Percentiles rank a stretch among this genome's conserved stretches.
phyloP scores from a whole-genome alignment of 2,113 vertebrate genomes.

The Callorhinus ursinus region DNA sequence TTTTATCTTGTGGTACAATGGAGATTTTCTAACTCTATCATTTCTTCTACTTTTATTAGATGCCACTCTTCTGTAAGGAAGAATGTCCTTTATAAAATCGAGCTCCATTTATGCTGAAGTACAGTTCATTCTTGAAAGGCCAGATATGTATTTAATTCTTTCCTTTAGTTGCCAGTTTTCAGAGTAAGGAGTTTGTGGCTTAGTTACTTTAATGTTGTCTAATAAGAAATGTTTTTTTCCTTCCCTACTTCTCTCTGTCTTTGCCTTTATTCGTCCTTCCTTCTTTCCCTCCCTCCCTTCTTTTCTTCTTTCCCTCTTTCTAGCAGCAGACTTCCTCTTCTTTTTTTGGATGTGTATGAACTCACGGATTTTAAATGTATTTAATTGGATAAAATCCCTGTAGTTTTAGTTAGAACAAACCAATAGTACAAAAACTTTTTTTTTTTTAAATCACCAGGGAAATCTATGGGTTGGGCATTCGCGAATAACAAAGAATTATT shows the following conservation, averaged over 20 bases:
- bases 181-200: not conserved
- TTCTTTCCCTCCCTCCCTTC: not conserved
- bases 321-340: not conserved
- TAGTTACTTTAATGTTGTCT: not conserved
- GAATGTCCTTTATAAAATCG: not conserved
- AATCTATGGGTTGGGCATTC: not conserved
- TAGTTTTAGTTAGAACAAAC: slow-evolving; percentile 18
- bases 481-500: not conserved
- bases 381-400: not conserved
- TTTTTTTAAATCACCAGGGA: not conserved
- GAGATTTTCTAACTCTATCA: not conserved
- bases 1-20: not conserved
- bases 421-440: not conserved
- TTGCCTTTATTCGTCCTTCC: not conserved
- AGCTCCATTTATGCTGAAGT: not conserved
- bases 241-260: not conserved
- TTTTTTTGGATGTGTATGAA: not conserved
- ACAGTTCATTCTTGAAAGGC: not conserved
- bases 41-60: not conserved
- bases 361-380: not conserved
- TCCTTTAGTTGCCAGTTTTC: slow-evolving; percentile 27
- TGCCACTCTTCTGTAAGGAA: not conserved
- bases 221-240: not conserved
- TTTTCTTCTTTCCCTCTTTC: not conserved
- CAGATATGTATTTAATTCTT: not conserved